Base-by-base conservation (phyloP, 2,113 vertebrate genomes). In the Andinoacara biseriatus region DNA sequence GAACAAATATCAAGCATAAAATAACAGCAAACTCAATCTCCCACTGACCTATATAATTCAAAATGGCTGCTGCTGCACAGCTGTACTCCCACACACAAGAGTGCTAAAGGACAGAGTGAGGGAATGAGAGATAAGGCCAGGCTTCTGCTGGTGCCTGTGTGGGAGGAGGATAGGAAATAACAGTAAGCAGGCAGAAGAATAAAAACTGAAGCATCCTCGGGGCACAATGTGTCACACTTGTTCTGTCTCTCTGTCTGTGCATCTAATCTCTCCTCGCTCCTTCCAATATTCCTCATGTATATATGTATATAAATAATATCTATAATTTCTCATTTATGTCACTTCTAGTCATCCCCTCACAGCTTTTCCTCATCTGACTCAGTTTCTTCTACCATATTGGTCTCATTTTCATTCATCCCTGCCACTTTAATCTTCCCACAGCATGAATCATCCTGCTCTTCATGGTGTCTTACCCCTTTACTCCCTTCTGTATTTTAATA, bases 41-140 rank as follows among this genome's bases (percentile, higher is more conserved):
- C 90, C 83, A 92, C 91, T 95, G 95, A 95, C 94, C 95, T 94
- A 95, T 92, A 95, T 94, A 89, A 72, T 91, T 87, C 91, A 94
- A 94, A 94, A 95, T 95, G 94, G 93, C 92, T 18, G 86, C 90
- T 59, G 69, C 87, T 67, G 79, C 90, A 89, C 93, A 92, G 91
- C 92, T 91, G 90, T 82, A 87, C 75, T 89, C 93, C 93, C 89
- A 93, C 88, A 4, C 92, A 88, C 77, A 61, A 89, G 82, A 78
- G 69, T 56, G 54, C 67, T 81, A 82, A 85, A 83, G 65, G 56
- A 80, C 58, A 43, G 59, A 85, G 63, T n/a, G 60, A 85, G 85
- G 26, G 61, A 72, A 43, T 13, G 43, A 78, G 81, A 60, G 74
- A 79, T 76, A n/a, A 85, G 63, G 49, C 49, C 49, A 76, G 61